Conservation (phyloP, 2,888 invertebrate species). For the Pimpla rufipes region DNA sequence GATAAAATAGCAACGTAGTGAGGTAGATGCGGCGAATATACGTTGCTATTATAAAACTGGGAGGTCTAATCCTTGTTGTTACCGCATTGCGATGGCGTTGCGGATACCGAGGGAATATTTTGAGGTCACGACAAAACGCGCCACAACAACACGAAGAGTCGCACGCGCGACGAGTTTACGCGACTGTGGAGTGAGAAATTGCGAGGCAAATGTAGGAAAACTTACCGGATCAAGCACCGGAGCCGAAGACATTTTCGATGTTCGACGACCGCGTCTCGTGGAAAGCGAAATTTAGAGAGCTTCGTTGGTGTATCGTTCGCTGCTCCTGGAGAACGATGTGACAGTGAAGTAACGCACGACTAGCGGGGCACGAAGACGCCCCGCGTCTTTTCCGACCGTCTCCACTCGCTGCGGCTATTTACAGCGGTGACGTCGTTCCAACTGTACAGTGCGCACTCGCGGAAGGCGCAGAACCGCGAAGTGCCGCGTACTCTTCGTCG, state of each 20-base stretch:
- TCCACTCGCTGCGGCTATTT: conserved; percentile 76
- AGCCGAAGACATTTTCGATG: conserved; percentile 76
- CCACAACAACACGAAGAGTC: neutral
- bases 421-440: conserved; percentile 81
- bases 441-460: conserved; percentile 1
- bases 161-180: neutral
- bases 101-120: conserved; percentile 25
- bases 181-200: neutral
- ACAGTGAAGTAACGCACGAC: conserved; percentile 27
- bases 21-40: neutral
- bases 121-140: neutral
- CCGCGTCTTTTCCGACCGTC: conserved; percentile 64
- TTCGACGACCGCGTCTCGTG: neutral
- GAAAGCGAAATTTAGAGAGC: neutral
- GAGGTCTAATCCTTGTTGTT: neutral
- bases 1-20: neutral
- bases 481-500: too few species aligned
- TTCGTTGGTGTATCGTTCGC: neutral
- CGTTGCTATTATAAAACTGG: neutral
- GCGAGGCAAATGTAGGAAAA: conserved; percentile 40
- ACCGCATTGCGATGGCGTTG: neutral
- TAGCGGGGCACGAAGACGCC: conserved; percentile 65
- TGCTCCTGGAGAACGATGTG: neutral
- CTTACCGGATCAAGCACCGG: conserved; percentile 83
- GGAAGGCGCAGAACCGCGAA: too few species aligned